Percentiles rank a stretch among this genome's conserved stretches.
These are phyloP conservation scores for Pandemis corylana DNA, from an alignment of 2,888 invertebrate species.

Conservation along the genomic window DNA sequence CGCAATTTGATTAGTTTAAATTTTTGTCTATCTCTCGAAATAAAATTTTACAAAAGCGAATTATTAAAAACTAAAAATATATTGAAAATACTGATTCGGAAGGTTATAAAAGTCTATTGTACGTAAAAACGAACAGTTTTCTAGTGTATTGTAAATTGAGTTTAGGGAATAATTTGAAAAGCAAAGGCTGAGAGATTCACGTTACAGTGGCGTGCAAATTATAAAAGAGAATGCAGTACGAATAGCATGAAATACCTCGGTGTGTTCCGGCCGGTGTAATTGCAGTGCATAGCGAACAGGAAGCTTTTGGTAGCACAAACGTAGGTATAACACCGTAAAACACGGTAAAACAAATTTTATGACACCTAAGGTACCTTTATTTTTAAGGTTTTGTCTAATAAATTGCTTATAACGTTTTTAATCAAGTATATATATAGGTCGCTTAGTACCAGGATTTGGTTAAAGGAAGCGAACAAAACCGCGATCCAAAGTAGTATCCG, in stretches of 20 bases:
- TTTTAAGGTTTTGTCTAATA: not conserved
- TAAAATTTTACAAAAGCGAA: not conserved
- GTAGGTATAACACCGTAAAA: conserved; percentile 6
- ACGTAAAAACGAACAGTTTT: too few species aligned
- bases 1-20: not conserved
- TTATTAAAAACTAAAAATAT: not conserved
- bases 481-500: not conserved
- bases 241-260: conserved; percentile 19
- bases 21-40: not conserved
- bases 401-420: not conserved
- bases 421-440: not conserved
- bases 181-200: conserved; percentile 10
- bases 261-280: conserved; percentile 33
- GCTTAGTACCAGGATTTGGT: not conserved
- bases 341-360: not conserved
- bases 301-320: conserved; percentile 22
- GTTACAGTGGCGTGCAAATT: conserved; percentile 20
- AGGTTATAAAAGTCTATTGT: too few species aligned
- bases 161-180: not conserved
- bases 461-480: not conserved
- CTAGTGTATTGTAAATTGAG: not conserved
- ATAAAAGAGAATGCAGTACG: conserved; percentile 35
- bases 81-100: too few species aligned
- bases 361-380: not conserved
- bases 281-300: conserved; percentile 31